Percentiles rank a stretch among this genome's conserved stretches.
phyloP scores from a whole-genome alignment of 2,113 vertebrate genomes.

The Odontesthes bonariensis region DNA sequence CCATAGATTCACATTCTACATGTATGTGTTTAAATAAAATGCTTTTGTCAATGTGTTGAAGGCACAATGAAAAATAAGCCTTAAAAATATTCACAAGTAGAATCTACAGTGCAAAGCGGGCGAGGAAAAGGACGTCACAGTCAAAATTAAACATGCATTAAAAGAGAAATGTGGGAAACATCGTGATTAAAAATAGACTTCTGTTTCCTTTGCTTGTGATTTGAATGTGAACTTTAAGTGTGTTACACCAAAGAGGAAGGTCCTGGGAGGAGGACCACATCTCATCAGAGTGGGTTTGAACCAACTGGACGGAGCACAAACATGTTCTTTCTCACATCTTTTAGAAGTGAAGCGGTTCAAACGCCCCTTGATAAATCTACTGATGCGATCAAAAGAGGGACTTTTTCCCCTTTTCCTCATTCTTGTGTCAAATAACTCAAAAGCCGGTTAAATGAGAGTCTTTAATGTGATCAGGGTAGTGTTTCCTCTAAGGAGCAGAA shows the following conservation, averaged over 20 bases:
- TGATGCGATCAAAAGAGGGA: slow-evolving; percentile 44
- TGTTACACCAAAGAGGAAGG: slow-evolving; percentile 37
- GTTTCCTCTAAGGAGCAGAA: too few relatives aligned
- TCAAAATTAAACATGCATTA: neutral
- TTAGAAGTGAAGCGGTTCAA: slow-evolving; percentile 28
- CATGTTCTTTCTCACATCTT: slow-evolving; percentile 35
- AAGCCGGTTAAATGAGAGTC: neutral
- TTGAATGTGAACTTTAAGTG: too few relatives aligned
- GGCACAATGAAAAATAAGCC: too few relatives aligned
- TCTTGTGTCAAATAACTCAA: slow-evolving; percentile 13
- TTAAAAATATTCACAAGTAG: too few relatives aligned
- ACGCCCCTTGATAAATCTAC: too few relatives aligned
- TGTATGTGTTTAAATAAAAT: too few relatives aligned
- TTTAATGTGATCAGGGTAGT: too few relatives aligned
- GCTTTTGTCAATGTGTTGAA: too few relatives aligned
- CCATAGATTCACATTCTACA: too few relatives aligned
- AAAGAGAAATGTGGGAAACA: slow-evolving; percentile 40
- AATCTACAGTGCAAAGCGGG: too few relatives aligned
- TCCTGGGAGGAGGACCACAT: slow-evolving; percentile 65
- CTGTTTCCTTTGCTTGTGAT: slow-evolving; percentile 30
- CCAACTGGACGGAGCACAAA: slow-evolving; percentile 39
- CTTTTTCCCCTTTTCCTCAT: slow-evolving; percentile 49
- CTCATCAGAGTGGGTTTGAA: slow-evolving; percentile 46
- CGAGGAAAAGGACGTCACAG: slow-evolving; percentile 13
- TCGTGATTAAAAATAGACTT: slow-evolving; percentile 31